Percentiles rank a stretch among this genome's conserved stretches.
Evolutionary conservation across 1,140 invertebrate species (phyloP).

Genomic region (Drosophila nannoptera): DNA sequence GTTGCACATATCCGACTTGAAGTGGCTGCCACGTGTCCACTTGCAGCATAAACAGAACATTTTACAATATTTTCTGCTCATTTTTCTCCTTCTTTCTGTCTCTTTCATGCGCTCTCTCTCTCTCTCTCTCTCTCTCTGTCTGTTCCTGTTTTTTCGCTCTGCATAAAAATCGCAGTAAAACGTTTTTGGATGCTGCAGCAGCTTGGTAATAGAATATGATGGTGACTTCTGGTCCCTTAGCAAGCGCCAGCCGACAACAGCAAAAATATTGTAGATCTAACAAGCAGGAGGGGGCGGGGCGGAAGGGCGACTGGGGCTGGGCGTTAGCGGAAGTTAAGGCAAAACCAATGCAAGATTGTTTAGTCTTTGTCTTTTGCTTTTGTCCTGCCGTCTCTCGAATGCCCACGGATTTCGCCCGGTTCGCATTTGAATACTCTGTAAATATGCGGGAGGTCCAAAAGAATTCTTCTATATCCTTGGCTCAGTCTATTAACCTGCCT

Average conservation of each 20-base stretch:
- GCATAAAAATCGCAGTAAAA: slow-evolving; percentile 26
- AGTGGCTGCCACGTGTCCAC: slow-evolving; percentile 41
- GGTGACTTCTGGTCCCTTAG: slow-evolving; percentile 23
- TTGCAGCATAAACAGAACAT: slow-evolving; percentile 37
- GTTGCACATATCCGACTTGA: slow-evolving; percentile 22
- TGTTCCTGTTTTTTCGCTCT: background rate
- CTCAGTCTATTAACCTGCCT: no score
- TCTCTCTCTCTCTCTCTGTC: no score
- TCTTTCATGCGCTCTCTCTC: no score
- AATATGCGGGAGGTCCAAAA: no score
- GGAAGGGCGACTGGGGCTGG: background rate
- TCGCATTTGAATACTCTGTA: slow-evolving; percentile 3
- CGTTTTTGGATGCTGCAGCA: slow-evolving; percentile 28
- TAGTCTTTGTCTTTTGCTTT: slow-evolving; percentile 33
- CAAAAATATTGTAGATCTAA: background rate
- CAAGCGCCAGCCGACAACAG: slow-evolving; percentile 12
- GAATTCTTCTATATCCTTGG: no score
- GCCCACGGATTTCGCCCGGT: background rate
- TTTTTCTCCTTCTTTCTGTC: background rate
- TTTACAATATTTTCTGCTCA: slow-evolving; percentile 23
- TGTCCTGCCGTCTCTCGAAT: slow-evolving; percentile 6
- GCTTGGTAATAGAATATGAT: slow-evolving; percentile 27
- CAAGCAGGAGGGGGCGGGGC: background rate
- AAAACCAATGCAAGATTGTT: slow-evolving; percentile 26
- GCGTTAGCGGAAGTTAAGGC: slow-evolving; percentile 4